Conservation (phyloP, 2,888 invertebrate species). For the Lasiommata megera region DNA sequence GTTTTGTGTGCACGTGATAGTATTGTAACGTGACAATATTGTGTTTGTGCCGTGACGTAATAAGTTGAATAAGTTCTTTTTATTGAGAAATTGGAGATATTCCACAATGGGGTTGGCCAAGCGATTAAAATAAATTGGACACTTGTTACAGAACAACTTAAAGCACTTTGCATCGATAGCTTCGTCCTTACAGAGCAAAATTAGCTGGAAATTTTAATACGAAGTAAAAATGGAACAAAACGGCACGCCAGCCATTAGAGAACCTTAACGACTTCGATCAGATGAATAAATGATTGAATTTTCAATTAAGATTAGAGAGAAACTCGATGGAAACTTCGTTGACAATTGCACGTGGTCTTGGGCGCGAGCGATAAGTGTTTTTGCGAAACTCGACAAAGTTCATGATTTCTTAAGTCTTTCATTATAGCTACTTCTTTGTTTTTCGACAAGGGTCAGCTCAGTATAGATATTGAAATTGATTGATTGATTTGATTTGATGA, state of each 20-base stretch:
- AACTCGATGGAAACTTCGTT: slow-evolving; percentile 59
- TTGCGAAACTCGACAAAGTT: slow-evolving; percentile 30
- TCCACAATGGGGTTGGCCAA: slow-evolving; percentile 9
- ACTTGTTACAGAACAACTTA: slow-evolving; percentile 25
- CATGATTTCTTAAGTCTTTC: slow-evolving; percentile 5
- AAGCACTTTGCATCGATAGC: slow-evolving; percentile 33
- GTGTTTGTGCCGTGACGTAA: too few species aligned
- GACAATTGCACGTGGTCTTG: slow-evolving; percentile 54
- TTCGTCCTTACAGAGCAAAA: slow-evolving; percentile 53
- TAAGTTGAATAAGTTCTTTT: too few species aligned
- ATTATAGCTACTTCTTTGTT: background rate
- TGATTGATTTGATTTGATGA: too few species aligned
- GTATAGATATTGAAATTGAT: too few species aligned
- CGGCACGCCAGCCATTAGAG: slow-evolving; percentile 63
- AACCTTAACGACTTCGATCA: slow-evolving; percentile 68
- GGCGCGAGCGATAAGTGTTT: slow-evolving; percentile 44
- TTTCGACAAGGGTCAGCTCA: background rate
- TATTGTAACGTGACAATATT: too few species aligned
- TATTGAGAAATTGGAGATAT: too few species aligned
- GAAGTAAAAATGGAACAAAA: slow-evolving; percentile 62
- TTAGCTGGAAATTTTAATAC: slow-evolving; percentile 59
- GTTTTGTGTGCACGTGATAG: too few species aligned
- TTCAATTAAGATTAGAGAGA: slow-evolving; percentile 73
- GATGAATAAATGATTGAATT: slow-evolving; percentile 79
- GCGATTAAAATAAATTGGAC: slow-evolving; percentile 20